Evolutionary conservation across 2,797 vertebrate genomes (phyloP).

Genomic region (Sternotherus odoratus): DNA sequence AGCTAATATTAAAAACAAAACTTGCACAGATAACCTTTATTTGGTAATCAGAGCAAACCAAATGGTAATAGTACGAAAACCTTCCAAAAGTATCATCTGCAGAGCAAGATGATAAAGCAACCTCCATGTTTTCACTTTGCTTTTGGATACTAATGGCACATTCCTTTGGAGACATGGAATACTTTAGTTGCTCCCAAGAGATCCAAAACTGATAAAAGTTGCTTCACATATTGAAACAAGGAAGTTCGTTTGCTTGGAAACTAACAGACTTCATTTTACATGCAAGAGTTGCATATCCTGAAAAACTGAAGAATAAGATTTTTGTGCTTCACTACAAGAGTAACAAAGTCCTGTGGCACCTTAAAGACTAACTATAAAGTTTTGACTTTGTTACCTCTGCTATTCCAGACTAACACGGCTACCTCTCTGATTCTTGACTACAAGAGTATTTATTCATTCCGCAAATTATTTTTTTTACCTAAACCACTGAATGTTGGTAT

Average conservation of each 20-base stretch:
- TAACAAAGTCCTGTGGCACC: too few relatives aligned
- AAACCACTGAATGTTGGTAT: conserved; percentile 94
- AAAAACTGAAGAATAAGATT: background rate
- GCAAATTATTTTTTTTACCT: conserved; percentile 83
- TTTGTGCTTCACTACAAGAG: background rate
- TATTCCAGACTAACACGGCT: too few relatives aligned
- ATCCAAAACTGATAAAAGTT: background rate
- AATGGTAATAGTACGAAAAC: background rate
- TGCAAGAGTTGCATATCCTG: background rate
- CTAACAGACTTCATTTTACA: background rate
- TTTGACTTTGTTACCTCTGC: too few relatives aligned
- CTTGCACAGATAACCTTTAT: background rate
- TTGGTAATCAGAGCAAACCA: background rate
- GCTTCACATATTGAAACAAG: background rate
- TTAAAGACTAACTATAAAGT: too few relatives aligned
- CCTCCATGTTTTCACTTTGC: background rate
- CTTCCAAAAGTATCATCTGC: background rate
- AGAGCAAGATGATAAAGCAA: conserved; percentile 6
- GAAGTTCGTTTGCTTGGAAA: conserved; percentile 2
- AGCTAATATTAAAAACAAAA: background rate
- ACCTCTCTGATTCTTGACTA: too few relatives aligned
- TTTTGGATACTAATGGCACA: background rate
- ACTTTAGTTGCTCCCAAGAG: conserved; percentile 19
- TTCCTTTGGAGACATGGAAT: conserved; percentile 40
- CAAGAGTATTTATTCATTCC: background rate